These are phyloP conservation scores for Meandrina meandrites DNA, from an alignment of 92 coral and sea anemone species.

Conservation along the genomic window DNA sequence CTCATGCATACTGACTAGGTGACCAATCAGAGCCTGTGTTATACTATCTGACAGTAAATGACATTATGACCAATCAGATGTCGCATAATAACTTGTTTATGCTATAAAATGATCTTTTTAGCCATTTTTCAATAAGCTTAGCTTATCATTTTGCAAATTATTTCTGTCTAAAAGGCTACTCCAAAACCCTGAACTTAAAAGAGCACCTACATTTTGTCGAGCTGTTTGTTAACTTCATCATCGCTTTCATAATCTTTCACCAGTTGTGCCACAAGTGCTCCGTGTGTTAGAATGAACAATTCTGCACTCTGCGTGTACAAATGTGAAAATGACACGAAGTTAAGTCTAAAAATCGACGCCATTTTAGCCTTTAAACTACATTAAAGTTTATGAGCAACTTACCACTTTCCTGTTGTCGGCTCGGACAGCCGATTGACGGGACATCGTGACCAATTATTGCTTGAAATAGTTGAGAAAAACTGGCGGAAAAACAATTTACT, in stretches of 20 bases:
- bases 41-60: not conserved
- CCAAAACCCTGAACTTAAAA: not conserved
- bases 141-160: too few relatives aligned
- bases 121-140: not conserved
- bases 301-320: constrained; percentile 90
- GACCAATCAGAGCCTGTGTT: not conserved
- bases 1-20: not conserved
- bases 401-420: constrained; percentile 96
- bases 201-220: constrained; percentile 84
- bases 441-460: constrained; percentile 48
- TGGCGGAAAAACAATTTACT: not conserved
- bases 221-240: constrained; percentile 94
- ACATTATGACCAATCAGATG: not conserved
- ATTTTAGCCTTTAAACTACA: not conserved
- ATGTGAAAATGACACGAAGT: not conserved
- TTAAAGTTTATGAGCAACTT: constrained; percentile 11
- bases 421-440: constrained; percentile 94
- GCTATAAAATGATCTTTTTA: not conserved
- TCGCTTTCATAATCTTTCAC: constrained; percentile 96
- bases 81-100: not conserved
- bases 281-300: constrained; percentile 88
- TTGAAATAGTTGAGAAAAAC: not conserved
- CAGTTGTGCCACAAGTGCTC: constrained; percentile 94
- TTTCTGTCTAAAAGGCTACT: too few relatives aligned
- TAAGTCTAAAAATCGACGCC: not conserved